Evolutionary conservation across 1,140 invertebrate species (phyloP), one percentile per base, ranked within the genome.

Genomic region (Pseudomyrmex flavicornis): DNA sequence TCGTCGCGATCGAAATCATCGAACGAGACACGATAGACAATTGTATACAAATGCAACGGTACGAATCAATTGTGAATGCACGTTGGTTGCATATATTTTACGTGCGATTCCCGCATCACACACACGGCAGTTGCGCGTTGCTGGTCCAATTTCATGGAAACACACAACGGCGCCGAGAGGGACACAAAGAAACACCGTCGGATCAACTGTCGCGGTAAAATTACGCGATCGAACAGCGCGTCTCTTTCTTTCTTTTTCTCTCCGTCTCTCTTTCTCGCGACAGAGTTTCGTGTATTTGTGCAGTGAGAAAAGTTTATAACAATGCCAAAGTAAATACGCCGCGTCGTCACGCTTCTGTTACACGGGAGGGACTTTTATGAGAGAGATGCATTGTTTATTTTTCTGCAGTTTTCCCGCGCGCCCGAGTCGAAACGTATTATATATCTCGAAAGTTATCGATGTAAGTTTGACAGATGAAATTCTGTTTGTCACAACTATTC

Each of bases 1-100:
- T 74, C 13, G 15, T 74, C 56, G 44, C 56, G 3, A 20, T 15
- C 72, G 69, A 46, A 74, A 62, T 62, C 59, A 52, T 52, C 13
- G 50, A 52, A 2, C 50, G 50, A 13, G 50, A 52, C 10, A 4
- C 50, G 59, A 62, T 62, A 20, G 12, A 46, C 72, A 50, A 59
- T 46, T n/a, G 15, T 26, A 9, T 17, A 20, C 35, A 35, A 35
- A 35, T 5, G 35, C 4, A 35, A 52, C 50, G 50, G 50, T 13
- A 13, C 50, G 50, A 52, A 52, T 52, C 12, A 35, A 35, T 35
- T 35, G 35, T 35, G 5, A 35, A 35, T 35, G 7, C 35, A 35
- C 5, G 35, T 35, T 5, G 35, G 35, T 35, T 35, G 5, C 5
- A 7, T 35, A 35, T 35, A 35, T 35, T 35, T 35, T 35, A 35